Percentiles rank a stretch among this genome's conserved stretches.
Evolutionary conservation across 2,888 invertebrate genomes (phyloP).

Genomic region (Cosmopolites sordidus): DNA sequence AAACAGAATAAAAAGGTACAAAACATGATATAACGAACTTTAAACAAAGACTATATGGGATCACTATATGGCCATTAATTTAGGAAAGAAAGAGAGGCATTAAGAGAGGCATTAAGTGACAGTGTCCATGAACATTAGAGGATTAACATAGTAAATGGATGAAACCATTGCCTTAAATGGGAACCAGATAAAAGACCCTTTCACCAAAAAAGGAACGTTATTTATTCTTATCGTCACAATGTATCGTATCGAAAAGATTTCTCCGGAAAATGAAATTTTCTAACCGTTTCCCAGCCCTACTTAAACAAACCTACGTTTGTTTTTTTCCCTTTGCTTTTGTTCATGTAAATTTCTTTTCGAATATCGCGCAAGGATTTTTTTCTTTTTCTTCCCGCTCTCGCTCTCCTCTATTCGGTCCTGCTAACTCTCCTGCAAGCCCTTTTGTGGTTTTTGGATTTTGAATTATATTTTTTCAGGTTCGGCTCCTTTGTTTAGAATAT

Average conservation of each 20-base stretch:
- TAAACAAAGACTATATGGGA: conserved; percentile 20
- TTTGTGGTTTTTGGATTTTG: conserved; percentile 6
- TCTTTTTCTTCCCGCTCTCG: background rate
- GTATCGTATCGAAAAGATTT: conserved; percentile 43
- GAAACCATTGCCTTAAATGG: conserved; percentile 42
- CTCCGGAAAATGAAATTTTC: conserved; percentile 40
- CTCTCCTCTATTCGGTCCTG: background rate
- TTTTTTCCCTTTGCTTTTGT: conserved; percentile 20
- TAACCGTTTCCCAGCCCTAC: conserved; percentile 19
- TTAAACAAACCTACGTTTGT: conserved; percentile 20
- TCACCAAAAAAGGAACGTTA: conserved; percentile 42
- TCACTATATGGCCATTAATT: conserved; percentile 43
- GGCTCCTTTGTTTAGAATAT: too few species aligned
- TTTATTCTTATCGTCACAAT: conserved; percentile 47
- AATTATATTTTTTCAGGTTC: background rate
- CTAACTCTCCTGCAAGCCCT: conserved; percentile 1
- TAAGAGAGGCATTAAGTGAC: conserved; percentile 44
- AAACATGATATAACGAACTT: too few species aligned
- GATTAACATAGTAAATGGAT: conserved; percentile 48
- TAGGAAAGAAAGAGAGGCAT: conserved; percentile 37
- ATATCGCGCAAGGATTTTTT: conserved; percentile 20
- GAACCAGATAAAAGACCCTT: conserved; percentile 39
- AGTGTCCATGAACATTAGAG: conserved; percentile 45
- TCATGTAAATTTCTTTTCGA: conserved; percentile 20
- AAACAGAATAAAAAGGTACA: too few species aligned